A percentile compares a stretch with the other conserved stretches of the same genome.
Evolutionary conservation across 1,140 invertebrate species (phyloP).

Genomic region (Drosophila erecta): DNA sequence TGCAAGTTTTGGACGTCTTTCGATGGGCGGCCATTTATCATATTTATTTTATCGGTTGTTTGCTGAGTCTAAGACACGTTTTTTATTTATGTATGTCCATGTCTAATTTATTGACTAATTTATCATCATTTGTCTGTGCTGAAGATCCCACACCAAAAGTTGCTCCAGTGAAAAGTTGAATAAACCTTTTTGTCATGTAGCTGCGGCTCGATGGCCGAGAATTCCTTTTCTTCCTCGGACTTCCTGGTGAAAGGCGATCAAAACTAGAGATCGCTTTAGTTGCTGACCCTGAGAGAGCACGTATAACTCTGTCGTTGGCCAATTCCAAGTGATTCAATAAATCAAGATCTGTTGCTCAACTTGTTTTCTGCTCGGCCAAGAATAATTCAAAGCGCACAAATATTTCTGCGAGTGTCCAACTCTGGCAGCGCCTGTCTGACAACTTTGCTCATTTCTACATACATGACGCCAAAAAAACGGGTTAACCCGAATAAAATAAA

Average conservation of each 20-base stretch:
- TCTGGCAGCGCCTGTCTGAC: conserved; percentile 51
- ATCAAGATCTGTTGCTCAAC: conserved; percentile 72
- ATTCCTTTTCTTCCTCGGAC: conserved; percentile 36
- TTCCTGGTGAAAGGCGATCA: conserved; percentile 50
- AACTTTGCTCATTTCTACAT: conserved; percentile 47
- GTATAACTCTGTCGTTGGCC: conserved; percentile 45
- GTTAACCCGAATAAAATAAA: conserved; percentile 68
- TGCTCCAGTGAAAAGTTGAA: conserved; percentile 63
- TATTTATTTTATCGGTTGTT: conserved; percentile 33
- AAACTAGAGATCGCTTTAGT: conserved; percentile 5
- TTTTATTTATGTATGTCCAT: conserved; percentile 37
- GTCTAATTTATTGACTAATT: conserved; percentile 58
- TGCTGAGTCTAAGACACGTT: conserved; percentile 45
- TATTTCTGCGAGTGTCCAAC: conserved; percentile 49
- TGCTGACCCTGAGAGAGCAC: conserved; percentile 41
- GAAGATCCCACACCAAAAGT: conserved; percentile 32
- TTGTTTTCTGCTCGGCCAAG: conserved; percentile 44
- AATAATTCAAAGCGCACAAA: conserved; percentile 39
- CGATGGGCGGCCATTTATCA: conserved; percentile 63
- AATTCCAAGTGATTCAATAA: conserved; percentile 58
- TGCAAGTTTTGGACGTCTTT: conserved; percentile 58
- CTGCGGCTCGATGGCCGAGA: conserved; percentile 1
- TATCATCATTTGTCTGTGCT: conserved; percentile 51
- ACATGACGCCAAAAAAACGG: conserved; percentile 45
- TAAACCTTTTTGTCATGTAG: conserved; percentile 41